Percentiles rank a stretch among this genome's conserved stretches.
These are phyloP conservation scores for Branchipolynoe longqiensis DNA, from an alignment of 2,888 invertebrate species.

Conservation along the genomic window DNA sequence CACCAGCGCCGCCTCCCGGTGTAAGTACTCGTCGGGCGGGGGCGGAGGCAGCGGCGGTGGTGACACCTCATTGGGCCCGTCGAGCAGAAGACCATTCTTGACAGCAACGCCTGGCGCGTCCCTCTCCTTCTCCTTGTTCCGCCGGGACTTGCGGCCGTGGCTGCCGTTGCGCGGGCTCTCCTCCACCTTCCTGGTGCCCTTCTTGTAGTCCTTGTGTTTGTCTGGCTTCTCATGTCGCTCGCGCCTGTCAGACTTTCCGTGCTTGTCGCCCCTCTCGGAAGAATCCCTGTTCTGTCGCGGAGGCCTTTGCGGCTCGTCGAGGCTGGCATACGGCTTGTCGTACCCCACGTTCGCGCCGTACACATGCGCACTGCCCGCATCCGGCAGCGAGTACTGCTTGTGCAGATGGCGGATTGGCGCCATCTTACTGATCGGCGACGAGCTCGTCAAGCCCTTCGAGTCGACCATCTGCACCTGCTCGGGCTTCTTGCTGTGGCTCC, in stretches of 20 bases:
- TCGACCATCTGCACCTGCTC: not conserved
- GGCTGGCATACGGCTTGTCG: not conserved
- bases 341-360: not conserved
- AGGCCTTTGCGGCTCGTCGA: not conserved
- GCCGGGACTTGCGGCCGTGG: slow-evolving; percentile 3
- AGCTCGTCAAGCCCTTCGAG: not conserved
- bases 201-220: slow-evolving; percentile 16
- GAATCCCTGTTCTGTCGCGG: no score
- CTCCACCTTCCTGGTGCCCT: not conserved
- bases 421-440: slow-evolving; percentile 31
- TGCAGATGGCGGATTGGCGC: slow-evolving; percentile 44
- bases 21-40: slow-evolving; percentile 61
- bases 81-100: not conserved
- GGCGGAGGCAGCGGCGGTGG: slow-evolving; percentile 65
- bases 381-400: slow-evolving; percentile 56
- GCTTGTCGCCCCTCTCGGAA: no score
- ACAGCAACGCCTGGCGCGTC: not conserved
- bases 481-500: not conserved
- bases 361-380: slow-evolving; percentile 2
- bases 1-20: not conserved
- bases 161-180: slow-evolving; percentile 20
- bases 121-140: slow-evolving; percentile 38
- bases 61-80: slow-evolving; percentile 42
- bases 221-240: slow-evolving; percentile 16
- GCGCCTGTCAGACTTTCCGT: not conserved